Conservation (phyloP, 1,140 invertebrate genomes). For the Spodoptera litura region DNA sequence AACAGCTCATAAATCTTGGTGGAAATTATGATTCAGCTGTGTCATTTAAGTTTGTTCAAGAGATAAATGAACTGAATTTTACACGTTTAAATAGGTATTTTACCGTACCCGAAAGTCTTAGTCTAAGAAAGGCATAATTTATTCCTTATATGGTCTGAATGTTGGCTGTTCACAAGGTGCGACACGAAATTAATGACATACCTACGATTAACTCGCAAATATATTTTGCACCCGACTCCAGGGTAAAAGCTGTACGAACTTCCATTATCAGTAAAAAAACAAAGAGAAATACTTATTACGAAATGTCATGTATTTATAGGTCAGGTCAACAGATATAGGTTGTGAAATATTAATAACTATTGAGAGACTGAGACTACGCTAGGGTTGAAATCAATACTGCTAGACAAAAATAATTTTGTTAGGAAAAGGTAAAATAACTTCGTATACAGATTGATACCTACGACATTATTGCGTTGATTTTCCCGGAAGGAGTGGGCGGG, state of each 20-base stretch:
- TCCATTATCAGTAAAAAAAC: neutral
- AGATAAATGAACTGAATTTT: neutral
- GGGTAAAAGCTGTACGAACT: no score
- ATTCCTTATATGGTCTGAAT: no score
- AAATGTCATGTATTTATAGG: slow-evolving; percentile 28
- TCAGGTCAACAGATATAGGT: slow-evolving; percentile 22
- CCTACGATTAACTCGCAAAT: no score
- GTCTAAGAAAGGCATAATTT: no score
- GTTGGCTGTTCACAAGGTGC: no score
- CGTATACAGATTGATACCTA: no score
- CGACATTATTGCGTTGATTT: no score
- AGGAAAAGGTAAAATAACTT: slow-evolving; percentile 17
- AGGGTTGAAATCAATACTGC: slow-evolving; percentile 22
- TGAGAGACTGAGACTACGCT: neutral
- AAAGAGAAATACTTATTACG: slow-evolving; percentile 4
- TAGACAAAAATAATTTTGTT: slow-evolving; percentile 1
- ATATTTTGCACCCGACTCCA: no score
- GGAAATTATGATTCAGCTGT: neutral
- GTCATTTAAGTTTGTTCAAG: neutral
- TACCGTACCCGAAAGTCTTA: no score
- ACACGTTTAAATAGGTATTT: neutral
- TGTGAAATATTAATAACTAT: slow-evolving; percentile 16
- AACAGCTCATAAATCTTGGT: neutral
- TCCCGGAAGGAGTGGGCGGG: no score
- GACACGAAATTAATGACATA: no score